A percentile compares a stretch with the other conserved stretches of the same genome.
phyloP scores from a whole-genome alignment of 2,797 vertebrate genomes.

The Bradypodion pumilum region DNA sequence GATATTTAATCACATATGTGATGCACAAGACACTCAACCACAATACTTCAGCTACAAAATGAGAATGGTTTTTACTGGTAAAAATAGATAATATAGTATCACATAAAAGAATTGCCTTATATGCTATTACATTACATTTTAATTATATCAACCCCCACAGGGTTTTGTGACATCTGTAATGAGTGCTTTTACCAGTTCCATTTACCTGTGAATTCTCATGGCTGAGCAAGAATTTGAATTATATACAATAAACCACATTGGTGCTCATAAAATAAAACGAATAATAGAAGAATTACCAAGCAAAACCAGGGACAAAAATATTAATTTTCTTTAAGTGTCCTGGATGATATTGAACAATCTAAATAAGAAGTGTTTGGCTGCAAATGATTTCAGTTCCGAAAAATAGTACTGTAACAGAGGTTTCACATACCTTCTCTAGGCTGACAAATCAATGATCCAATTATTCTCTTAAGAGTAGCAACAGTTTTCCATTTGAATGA shows the following conservation, averaged over 20 bases:
- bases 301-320: neutral
- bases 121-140: too few relatives aligned
- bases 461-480: neutral
- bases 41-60: neutral
- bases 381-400: neutral
- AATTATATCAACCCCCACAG: neutral
- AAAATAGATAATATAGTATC: neutral
- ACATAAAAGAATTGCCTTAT: neutral
- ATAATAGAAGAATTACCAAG: too few relatives aligned
- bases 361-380: neutral
- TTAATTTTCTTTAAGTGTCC: neutral
- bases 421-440: neutral
- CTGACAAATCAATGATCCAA: neutral
- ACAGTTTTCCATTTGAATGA: fast-evolving
- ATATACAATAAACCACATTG: too few relatives aligned
- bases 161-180: neutral
- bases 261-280: too few relatives aligned
- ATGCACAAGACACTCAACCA: neutral
- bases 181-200: neutral
- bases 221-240: too few relatives aligned
- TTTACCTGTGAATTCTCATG: too few relatives aligned
- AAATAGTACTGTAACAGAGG: neutral
- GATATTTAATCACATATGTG: too few relatives aligned
- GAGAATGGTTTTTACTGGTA: neutral
- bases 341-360: neutral